Evolutionary conservation across 2,797 vertebrate genomes (phyloP).

Genomic region (Emys orbicularis): DNA sequence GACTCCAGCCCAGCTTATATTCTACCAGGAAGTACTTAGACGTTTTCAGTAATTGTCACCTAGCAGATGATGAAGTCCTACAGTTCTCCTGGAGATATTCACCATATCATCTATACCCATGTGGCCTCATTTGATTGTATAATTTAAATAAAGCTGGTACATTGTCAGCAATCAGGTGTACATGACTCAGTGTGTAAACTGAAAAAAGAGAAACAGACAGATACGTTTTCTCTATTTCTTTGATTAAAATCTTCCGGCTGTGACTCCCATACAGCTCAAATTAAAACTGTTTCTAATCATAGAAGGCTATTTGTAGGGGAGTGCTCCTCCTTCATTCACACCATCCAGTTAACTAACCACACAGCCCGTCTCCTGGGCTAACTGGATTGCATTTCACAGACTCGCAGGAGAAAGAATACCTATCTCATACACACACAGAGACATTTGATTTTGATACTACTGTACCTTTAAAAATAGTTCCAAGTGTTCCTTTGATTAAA

Average conservation of each 20-base stretch:
- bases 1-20: conserved; percentile 19
- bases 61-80: conserved; percentile 3
- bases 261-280: conserved; percentile 10
- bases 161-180: background rate
- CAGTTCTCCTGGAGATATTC: background rate
- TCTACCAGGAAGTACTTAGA: conserved; percentile 38
- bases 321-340: background rate
- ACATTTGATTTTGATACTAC: background rate
- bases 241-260: background rate
- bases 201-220: background rate
- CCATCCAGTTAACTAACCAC: background rate
- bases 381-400: conserved; percentile 17
- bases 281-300: conserved; percentile 33
- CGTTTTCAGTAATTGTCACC: conserved; percentile 22
- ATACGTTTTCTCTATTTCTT: background rate
- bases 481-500: conserved; percentile 50
- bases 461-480: conserved; percentile 38
- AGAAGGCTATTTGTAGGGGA: background rate
- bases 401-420: conserved; percentile 17
- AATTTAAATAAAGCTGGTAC: conserved; percentile 24
- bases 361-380: background rate
- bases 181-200: background rate
- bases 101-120: background rate
- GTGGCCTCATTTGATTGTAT: background rate
- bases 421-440: conserved; percentile 4